Conservation (phyloP, 2,113 vertebrate species). For the Gila orcuttii region DNA sequence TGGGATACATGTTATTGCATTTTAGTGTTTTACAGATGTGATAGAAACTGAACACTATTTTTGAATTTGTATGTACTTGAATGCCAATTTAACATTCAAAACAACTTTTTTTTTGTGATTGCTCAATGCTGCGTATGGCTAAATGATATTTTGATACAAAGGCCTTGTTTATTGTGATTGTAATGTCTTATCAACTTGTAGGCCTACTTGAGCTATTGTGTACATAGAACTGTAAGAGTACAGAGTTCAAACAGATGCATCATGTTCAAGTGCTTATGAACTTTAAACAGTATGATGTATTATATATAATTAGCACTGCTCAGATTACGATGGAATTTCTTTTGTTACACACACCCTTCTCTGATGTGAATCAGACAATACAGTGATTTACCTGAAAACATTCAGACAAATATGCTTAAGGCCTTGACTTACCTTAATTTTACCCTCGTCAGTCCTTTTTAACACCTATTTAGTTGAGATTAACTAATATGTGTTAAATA, state of each 20-base stretch:
- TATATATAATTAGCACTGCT: background rate
- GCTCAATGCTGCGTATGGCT: background rate
- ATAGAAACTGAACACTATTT: no score
- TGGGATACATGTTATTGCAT: no score
- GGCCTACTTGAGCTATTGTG: background rate
- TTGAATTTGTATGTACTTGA: no score
- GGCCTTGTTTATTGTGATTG: background rate
- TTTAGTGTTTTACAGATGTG: no score
- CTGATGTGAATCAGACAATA: background rate
- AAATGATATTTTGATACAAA: background rate
- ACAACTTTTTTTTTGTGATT: background rate
- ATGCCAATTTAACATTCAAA: background rate
- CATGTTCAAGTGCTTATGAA: background rate
- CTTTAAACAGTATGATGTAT: background rate
- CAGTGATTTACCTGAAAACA: background rate
- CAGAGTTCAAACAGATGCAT: background rate
- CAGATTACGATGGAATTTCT: background rate
- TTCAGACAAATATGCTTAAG: background rate
- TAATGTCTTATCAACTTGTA: background rate
- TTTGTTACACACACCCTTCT: background rate
- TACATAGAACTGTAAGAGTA: background rate
- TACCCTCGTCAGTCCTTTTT: background rate
- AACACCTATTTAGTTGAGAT: no score
- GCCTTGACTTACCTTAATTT: background rate
- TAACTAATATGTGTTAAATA: no score